Base-by-base conservation (phyloP, 1,140 invertebrate genomes). In the Conus ventricosus region DNA sequence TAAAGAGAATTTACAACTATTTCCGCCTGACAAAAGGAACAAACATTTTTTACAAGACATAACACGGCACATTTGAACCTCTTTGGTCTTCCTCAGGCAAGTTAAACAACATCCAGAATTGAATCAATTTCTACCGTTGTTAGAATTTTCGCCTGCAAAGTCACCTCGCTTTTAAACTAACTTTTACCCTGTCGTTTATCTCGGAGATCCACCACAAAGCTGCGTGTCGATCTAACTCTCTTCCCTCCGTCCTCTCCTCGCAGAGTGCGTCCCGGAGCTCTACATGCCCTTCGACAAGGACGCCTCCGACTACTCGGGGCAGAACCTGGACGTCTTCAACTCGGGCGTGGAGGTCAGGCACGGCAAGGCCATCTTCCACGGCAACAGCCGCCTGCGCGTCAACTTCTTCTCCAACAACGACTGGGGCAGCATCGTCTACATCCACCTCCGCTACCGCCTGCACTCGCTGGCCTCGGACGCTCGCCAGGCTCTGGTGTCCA, bases 301-400 rank as follows among this genome's bases (percentile, higher is more conserved):
- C 78, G 67, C 88, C 86, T 75, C 23, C 20, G 91, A 91, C 76
- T 27, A 85, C 17, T 91, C 91, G 0, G 85, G 81, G 5, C 89
- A 84, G 17, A 10, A 84, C 8, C 83, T 90, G 57, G 83, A 63
- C 54, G 87, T 91, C 23, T 88, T 84, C 27, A 91, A 90, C 88
- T 71, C 85, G 17, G 88, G 88, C n/a, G 91, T 91, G 23, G 53
- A 51, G 11, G 88, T 91, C n/a, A 60, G 27, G 25, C 54, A 87
- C 51, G 91, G 91, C n/a, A 88, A 87, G 27, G 91, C 89, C 67
- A 88, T 87, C 82, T 91, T 91, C 55, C 54, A 90, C 71, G 91
- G 91, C 39, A 53, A 88, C n/a, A 82, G 76, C 27, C 27, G 88
- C 13, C 71, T 91, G 87, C 88, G 20, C 55, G 75, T 91, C n/a